Conservation (phyloP, 2,888 invertebrate species). For the Eulithis testata region DNA sequence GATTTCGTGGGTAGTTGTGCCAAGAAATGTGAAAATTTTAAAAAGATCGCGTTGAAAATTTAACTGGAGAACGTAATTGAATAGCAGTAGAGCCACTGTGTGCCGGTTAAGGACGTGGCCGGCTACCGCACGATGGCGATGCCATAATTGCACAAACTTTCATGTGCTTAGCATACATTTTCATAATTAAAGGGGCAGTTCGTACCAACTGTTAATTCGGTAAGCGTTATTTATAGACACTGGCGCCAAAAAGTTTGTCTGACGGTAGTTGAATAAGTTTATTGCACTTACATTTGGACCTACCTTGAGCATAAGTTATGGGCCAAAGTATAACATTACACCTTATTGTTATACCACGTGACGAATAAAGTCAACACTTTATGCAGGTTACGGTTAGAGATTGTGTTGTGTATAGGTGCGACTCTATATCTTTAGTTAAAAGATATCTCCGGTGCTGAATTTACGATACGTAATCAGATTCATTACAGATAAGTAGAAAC, state of each 20-base stretch:
- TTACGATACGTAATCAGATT: too few relatives aligned
- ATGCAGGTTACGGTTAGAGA: too few relatives aligned
- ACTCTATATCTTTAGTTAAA: too few relatives aligned
- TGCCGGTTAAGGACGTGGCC: constrained; percentile 70
- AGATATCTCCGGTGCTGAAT: too few relatives aligned
- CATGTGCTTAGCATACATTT: constrained; percentile 83
- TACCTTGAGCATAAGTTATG: too few relatives aligned
- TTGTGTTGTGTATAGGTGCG: too few relatives aligned
- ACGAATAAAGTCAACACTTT: too few relatives aligned
- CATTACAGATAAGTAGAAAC: too few relatives aligned
- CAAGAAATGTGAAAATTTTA: constrained; percentile 49
- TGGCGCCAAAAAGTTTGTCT: constrained; percentile 60
- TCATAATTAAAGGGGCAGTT: constrained; percentile 82
- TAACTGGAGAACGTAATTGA: constrained; percentile 71
- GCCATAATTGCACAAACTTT: constrained; percentile 82
- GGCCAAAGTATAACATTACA: too few relatives aligned
- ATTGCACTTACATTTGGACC: too few relatives aligned
- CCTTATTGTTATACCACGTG: too few relatives aligned
- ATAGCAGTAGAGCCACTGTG: constrained; percentile 69
- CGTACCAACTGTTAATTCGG: constrained; percentile 71
- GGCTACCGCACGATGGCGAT: constrained; percentile 67
- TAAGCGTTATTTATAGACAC: constrained; percentile 68
- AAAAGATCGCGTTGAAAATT: constrained; percentile 67
- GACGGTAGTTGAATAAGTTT: constrained; percentile 39
- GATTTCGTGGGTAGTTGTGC: constrained; percentile 33